phyloP scores from a whole-genome alignment of 2,797 vertebrate species.

The Ficedula albicollis region DNA sequence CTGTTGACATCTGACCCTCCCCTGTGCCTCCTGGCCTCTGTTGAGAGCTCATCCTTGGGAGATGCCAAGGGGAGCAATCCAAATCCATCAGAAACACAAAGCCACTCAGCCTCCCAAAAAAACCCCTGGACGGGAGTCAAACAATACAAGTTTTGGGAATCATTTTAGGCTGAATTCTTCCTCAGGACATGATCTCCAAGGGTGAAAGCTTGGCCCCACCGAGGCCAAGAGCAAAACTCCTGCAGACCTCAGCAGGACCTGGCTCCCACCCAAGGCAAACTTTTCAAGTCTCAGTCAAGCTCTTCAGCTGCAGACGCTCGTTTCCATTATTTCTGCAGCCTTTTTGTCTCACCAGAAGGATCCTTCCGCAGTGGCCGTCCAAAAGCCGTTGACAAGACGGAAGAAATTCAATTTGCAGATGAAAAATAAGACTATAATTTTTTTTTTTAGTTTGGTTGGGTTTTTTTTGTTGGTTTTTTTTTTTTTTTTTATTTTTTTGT shows the following conservation, averaged over 20 bases:
- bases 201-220: background rate
- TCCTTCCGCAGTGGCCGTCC: background rate
- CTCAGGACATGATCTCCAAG: background rate
- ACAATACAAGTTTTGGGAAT: background rate
- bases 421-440: background rate
- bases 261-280: constrained; percentile 43
- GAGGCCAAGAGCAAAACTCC: constrained; percentile 36
- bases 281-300: background rate
- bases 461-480: background rate
- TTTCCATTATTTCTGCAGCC: constrained; percentile 7
- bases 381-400: background rate
- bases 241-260: constrained; percentile 38
- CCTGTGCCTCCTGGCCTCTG: background rate
- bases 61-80: background rate
- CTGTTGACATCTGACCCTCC: background rate
- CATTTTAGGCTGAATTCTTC: constrained; percentile 32
- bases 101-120: background rate
- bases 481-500: too few species aligned
- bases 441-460: background rate
- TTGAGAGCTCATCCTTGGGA: background rate
- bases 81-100: background rate
- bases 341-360: constrained; percentile 14
- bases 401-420: constrained; percentile 19
- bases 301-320: background rate
- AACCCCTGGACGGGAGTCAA: background rate